These are phyloP conservation scores for Boulengeromyrus knoepffleri DNA, from an alignment of 2,113 vertebrate species.

Conservation along the genomic window DNA sequence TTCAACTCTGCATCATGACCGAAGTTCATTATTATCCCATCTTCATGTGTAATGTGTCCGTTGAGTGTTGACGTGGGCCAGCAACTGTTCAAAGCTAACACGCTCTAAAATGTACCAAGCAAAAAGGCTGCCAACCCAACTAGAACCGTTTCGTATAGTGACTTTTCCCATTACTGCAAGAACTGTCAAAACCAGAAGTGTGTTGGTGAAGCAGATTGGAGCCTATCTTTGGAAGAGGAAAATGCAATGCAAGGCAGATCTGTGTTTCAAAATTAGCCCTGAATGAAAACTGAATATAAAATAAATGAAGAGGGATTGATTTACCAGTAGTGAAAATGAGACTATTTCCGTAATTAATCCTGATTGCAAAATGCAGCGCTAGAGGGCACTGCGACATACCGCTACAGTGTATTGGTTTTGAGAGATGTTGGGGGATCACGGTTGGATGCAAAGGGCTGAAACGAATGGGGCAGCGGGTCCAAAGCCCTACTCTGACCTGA, in stretches of 20 bases:
- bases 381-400: background rate
- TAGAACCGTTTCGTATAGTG: background rate
- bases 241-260: background rate
- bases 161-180: background rate
- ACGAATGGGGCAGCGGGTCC: conserved; percentile 42
- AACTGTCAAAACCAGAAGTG: background rate
- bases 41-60: background rate
- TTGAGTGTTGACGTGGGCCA: background rate
- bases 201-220: background rate
- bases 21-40: background rate
- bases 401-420: background rate
- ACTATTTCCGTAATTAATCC: background rate
- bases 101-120: background rate
- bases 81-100: background rate
- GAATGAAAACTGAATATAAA: conserved; percentile 14
- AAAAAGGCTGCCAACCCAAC: background rate
- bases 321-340: background rate
- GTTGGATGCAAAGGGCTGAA: conserved; percentile 6
- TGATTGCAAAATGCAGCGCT: background rate
- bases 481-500: conserved; percentile 79
- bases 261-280: conserved; percentile 23
- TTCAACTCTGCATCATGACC: background rate
- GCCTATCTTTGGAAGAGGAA: background rate
- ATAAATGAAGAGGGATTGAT: background rate
- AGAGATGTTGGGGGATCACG: background rate